Conservation (phyloP, 1,140 invertebrate species). For the Drosophila pachea region DNA sequence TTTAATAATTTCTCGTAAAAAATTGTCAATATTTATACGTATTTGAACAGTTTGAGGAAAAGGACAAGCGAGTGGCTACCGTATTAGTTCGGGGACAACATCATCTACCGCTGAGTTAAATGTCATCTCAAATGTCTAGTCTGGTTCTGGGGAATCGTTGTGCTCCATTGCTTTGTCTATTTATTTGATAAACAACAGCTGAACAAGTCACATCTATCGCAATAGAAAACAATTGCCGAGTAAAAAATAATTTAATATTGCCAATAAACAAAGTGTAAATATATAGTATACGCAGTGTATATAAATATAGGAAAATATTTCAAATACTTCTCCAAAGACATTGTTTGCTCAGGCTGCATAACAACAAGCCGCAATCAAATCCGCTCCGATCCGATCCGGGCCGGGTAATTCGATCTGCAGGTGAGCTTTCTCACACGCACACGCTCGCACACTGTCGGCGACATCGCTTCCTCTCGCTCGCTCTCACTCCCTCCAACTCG, state of each 20-base stretch:
- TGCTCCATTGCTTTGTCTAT: conserved; percentile 29
- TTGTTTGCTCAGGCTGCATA: conserved; percentile 58
- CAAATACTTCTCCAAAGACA: conserved; percentile 46
- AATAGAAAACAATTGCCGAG: conserved; percentile 46
- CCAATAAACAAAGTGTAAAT: conserved; percentile 8
- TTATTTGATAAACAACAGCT: conserved; percentile 46
- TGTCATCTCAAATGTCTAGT: conserved; percentile 43
- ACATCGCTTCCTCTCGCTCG: not conserved
- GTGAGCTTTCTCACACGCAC: conserved; percentile 22
- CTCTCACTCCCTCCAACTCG: not conserved
- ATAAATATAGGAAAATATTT: conserved; percentile 44
- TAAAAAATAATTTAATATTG: conserved; percentile 22
- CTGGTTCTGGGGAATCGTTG: conserved; percentile 22
- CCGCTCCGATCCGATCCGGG: not conserved
- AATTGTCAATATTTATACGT: too few species aligned
- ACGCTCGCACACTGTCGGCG: too few species aligned
- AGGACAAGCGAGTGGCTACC: too few species aligned
- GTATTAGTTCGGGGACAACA: conserved; percentile 7
- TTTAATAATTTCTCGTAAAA: too few species aligned
- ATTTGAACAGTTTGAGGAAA: not conserved
- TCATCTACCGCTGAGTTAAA: conserved; percentile 29
- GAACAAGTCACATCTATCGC: conserved; percentile 37
- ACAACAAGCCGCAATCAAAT: conserved; percentile 11
- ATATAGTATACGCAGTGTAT: too few species aligned
- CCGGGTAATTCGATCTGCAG: conserved; percentile 41